These are phyloP conservation scores for Agrypnus murinus DNA, from an alignment of 2,888 invertebrate species.

Conservation along the genomic window DNA sequence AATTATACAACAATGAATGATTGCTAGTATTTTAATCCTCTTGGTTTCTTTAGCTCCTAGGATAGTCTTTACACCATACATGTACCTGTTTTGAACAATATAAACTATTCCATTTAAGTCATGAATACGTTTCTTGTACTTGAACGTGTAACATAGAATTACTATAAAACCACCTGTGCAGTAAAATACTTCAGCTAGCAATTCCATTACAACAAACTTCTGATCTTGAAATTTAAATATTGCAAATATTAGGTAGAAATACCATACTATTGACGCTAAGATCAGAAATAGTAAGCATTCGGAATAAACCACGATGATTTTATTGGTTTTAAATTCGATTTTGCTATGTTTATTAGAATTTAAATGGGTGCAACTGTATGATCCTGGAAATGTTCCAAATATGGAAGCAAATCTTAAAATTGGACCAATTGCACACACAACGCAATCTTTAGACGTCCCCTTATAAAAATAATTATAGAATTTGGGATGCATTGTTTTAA, in stretches of 20 bases:
- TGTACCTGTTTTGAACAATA: not conserved
- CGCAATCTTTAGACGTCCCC: not conserved
- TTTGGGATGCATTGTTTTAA: too few species aligned
- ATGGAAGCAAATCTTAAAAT: not conserved
- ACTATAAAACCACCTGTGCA: not conserved
- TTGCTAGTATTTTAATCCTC: not conserved
- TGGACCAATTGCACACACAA: conserved; percentile 13
- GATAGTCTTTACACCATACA: not conserved
- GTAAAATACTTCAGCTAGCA: not conserved
- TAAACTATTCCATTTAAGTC: not conserved
- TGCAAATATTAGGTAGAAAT: not conserved
- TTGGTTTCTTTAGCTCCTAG: not conserved
- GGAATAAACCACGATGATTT: not conserved
- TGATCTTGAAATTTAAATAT: not conserved
- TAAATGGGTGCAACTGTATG: conserved; percentile 8
- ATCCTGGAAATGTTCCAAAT: conserved; percentile 4
- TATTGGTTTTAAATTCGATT: conserved; percentile 7
- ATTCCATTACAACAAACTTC: not conserved
- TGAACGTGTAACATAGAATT: not conserved
- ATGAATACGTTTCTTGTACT: not conserved
- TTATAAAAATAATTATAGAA: too few species aligned
- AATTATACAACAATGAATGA: not conserved
- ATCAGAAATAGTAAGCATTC: not conserved
- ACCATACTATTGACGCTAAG: not conserved
- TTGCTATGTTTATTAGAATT: not conserved